phyloP scores from a whole-genome alignment of 2,113 vertebrate genomes.

The Xiphorhynchus elegans region DNA sequence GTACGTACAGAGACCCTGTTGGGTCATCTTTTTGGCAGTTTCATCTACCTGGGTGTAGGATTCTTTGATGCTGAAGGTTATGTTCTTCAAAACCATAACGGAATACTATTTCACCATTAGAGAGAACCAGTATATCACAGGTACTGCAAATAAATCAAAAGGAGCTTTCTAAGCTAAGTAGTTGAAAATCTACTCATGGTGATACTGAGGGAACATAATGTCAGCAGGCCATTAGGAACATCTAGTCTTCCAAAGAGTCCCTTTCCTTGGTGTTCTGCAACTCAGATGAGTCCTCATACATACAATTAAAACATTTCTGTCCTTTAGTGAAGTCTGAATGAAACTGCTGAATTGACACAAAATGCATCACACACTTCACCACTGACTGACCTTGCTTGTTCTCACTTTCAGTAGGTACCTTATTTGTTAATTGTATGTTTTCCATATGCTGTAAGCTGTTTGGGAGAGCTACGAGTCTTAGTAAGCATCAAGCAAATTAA shows the following conservation, averaged over 20 bases:
- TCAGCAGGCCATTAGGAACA: background rate
- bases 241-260: background rate
- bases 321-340: background rate
- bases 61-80: background rate
- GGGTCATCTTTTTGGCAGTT: background rate
- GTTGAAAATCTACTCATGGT: background rate
- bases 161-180: background rate
- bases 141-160: background rate
- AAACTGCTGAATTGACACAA: background rate
- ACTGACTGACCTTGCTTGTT: background rate
- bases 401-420: background rate
- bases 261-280: background rate
- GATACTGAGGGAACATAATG: background rate
- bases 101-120: background rate
- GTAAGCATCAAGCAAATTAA: background rate
- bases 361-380: background rate
- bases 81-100: background rate
- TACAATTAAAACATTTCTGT: background rate
- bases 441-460: background rate
- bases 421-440: background rate
- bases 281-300: background rate
- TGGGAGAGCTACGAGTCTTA: background rate
- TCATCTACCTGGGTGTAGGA: background rate
- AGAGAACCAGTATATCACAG: background rate
- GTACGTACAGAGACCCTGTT: background rate